These are phyloP conservation scores for Tetrax tetrax DNA, from an alignment of 2,113 vertebrate genomes.

Conservation along the genomic window DNA sequence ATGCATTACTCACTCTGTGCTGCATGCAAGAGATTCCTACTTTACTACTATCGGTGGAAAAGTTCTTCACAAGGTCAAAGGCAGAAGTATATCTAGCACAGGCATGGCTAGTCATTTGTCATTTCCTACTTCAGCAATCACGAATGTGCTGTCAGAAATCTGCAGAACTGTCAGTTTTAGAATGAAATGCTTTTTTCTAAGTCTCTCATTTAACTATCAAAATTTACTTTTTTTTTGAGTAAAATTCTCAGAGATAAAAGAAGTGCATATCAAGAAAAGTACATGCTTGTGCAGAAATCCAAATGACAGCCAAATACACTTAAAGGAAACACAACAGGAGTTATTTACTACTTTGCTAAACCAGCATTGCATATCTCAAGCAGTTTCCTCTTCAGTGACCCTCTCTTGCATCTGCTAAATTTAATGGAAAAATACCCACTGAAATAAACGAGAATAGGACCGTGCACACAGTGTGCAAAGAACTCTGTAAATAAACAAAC, in stretches of 20 bases:
- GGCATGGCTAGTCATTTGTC: neutral
- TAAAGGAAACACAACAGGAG: neutral
- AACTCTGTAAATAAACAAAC: neutral
- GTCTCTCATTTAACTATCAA: neutral
- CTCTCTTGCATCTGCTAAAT: neutral
- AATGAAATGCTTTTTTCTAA: neutral
- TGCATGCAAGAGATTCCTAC: neutral
- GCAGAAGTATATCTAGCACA: neutral
- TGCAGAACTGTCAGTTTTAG: neutral
- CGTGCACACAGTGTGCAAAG: neutral
- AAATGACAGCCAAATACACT: neutral
- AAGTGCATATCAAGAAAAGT: neutral
- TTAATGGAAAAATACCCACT: neutral
- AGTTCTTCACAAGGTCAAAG: neutral
- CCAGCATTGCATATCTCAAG: neutral
- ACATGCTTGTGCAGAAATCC: neutral
- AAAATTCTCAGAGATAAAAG: neutral
- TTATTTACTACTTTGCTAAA: neutral
- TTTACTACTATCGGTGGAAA: neutral
- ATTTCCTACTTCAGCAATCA: neutral
- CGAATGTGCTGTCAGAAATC: neutral
- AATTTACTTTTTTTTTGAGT: neutral
- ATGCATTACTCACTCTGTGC: neutral
- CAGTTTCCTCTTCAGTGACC: neutral
- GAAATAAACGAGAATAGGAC: neutral